Percentiles rank a stretch among this genome's conserved stretches.
Conservation (phyloP, 2,888 invertebrate species). For the Parasteatoda lunata region DNA sequence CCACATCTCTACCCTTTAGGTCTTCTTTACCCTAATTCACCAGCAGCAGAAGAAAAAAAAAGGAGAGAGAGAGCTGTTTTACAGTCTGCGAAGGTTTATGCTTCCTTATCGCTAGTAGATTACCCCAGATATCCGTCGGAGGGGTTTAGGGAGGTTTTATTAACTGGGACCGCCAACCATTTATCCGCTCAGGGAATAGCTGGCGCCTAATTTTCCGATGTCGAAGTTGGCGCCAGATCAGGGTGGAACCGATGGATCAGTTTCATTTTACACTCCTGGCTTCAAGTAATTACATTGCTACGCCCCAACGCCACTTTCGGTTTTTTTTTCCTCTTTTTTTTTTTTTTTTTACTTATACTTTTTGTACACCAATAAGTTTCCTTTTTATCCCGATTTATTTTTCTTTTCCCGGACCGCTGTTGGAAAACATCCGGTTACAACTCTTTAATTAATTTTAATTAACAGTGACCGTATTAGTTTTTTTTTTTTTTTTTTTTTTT, state of each 20-base stretch:
- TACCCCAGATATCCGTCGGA: constrained; percentile 54
- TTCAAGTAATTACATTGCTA: constrained; percentile 55
- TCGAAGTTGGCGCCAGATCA: constrained; percentile 9
- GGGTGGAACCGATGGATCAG: constrained; percentile 53
- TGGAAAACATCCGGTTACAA: background rate
- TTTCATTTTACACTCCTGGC: constrained; percentile 61
- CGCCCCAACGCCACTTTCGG: constrained; percentile 20
- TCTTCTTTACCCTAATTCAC: constrained; percentile 26
- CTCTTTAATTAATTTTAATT: background rate
- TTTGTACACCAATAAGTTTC: constrained; percentile 2
- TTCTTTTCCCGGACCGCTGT: background rate
- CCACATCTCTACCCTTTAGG: constrained; percentile 5
- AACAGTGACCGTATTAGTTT: background rate
- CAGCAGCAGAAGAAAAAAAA: background rate
- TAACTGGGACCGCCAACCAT: constrained; percentile 49
- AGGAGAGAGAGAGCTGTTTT: constrained; percentile 36
- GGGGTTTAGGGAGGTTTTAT: constrained; percentile 60
- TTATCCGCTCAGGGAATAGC: constrained; percentile 48
- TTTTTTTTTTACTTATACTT: background rate
- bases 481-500: too few relatives aligned
- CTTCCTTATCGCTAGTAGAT: constrained; percentile 54
- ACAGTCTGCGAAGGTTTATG: constrained; percentile 58
- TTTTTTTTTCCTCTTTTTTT: constrained; percentile 21
- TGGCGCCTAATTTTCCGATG: constrained; percentile 64
- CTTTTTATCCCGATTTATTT: constrained; percentile 1